phyloP scores from a whole-genome alignment of 2,797 vertebrate species.

The Leptoclinus maculatus region DNA sequence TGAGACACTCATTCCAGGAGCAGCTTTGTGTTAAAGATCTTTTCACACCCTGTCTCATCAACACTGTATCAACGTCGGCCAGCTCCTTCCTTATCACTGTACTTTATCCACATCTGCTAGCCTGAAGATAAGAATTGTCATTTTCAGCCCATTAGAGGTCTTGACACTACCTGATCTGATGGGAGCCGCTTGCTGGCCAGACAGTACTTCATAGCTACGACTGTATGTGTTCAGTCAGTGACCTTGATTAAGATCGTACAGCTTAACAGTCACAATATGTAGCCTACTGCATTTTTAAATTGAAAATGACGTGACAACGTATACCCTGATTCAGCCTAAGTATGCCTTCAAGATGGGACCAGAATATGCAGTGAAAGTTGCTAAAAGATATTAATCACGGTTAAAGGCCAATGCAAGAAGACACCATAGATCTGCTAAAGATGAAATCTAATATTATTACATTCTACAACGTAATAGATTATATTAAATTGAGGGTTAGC shows the following conservation, averaged over 20 bases:
- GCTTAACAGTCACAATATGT: not conserved
- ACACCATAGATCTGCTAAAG: not conserved
- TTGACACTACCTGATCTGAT: conserved; percentile 48
- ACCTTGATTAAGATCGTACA: conserved; percentile 28
- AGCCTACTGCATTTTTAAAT: not conserved
- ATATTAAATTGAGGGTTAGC: not conserved
- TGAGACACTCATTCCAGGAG: conserved; percentile 20
- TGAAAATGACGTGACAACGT: not conserved
- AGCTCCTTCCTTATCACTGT: conserved; percentile 48
- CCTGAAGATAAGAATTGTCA: conserved; percentile 63
- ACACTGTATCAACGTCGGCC: conserved; percentile 38
- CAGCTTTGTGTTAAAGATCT: conserved; percentile 36
- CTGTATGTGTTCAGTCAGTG: conserved; percentile 22
- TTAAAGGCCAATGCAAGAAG: not conserved
- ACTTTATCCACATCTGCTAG: conserved; percentile 61
- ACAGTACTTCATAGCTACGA: conserved; percentile 32
- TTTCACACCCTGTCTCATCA: conserved; percentile 46
- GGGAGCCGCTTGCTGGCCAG: conserved; percentile 31
- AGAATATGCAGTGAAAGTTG: not conserved
- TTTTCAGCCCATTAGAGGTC: conserved; percentile 63
- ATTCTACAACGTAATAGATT: not conserved
- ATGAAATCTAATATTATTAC: conserved; percentile 8
- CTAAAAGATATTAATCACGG: not conserved
- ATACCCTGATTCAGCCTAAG: not conserved
- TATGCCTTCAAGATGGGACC: not conserved